Evolutionary conservation across 2,797 vertebrate species (phyloP).

Genomic region (Molossus alvarezi): DNA sequence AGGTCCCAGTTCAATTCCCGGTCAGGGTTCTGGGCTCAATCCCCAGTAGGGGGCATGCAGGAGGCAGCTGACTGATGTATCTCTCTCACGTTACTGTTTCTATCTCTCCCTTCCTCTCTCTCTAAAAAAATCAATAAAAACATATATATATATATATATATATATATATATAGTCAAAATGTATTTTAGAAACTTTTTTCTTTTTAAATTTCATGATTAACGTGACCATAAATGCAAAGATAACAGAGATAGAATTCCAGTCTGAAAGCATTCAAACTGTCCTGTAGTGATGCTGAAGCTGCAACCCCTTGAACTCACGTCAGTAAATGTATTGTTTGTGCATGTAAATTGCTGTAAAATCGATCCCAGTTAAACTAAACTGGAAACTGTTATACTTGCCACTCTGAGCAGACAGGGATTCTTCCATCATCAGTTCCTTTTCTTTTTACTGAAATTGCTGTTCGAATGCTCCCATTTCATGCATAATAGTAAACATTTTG

Average conservation of each 20-base stretch:
- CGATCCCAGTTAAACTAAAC: constrained; percentile 69
- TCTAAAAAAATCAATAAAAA: too few relatives aligned
- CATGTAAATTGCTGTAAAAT: constrained; percentile 77
- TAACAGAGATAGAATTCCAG: constrained; percentile 71
- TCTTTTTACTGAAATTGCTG: background rate
- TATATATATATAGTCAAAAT: constrained; percentile 62
- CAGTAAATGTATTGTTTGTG: constrained; percentile 80
- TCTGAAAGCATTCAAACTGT: constrained; percentile 76
- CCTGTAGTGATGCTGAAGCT: constrained; percentile 75
- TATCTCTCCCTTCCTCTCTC: too few relatives aligned
- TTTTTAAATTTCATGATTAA: constrained; percentile 74
- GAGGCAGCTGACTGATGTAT: too few relatives aligned
- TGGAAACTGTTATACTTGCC: constrained; percentile 65
- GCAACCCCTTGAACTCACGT: constrained; percentile 46
- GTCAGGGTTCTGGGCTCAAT: too few relatives aligned
- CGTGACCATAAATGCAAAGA: constrained; percentile 68
- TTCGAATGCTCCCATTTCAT: constrained; percentile 14
- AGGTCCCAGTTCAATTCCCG: too few relatives aligned
- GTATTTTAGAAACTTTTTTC: constrained; percentile 73
- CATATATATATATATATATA: too few relatives aligned
- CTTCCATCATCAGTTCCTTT: background rate
- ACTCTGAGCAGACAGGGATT: constrained; percentile 33
- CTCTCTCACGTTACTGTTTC: too few relatives aligned
- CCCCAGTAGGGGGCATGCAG: too few relatives aligned
- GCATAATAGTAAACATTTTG: constrained; percentile 39